Percentiles rank a stretch among this genome's conserved stretches.
These are phyloP conservation scores for Neoascia interrupta DNA, from an alignment of 2,888 invertebrate species.

Conservation along the genomic window DNA sequence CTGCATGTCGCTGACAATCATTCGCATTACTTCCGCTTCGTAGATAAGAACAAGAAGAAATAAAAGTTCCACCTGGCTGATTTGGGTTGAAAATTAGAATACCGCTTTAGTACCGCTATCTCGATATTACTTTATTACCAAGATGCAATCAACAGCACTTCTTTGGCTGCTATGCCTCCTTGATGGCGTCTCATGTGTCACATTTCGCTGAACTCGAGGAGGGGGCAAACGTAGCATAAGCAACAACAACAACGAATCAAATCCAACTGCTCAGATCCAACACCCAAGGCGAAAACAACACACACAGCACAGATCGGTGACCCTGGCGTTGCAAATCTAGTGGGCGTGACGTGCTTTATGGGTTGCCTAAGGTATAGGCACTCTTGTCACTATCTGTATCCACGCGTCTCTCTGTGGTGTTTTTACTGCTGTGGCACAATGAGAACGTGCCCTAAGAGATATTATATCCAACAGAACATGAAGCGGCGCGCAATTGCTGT, in stretches of 20 bases:
- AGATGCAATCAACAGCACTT: constrained; percentile 37
- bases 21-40: constrained; percentile 65
- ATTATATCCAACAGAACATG: constrained; percentile 27
- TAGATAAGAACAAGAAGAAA: constrained; percentile 61
- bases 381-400: constrained; percentile 46
- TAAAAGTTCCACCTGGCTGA: constrained; percentile 61
- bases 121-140: constrained; percentile 41
- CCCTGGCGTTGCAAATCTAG: constrained; percentile 60
- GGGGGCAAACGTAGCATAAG: no score
- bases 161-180: constrained; percentile 33
- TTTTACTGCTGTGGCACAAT: constrained; percentile 1
- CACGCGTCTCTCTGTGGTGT: constrained; percentile 21
- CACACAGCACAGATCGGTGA: constrained; percentile 66
- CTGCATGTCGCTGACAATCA: constrained; percentile 14
- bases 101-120: constrained; percentile 53
- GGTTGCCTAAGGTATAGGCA: constrained; percentile 11
- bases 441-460: constrained; percentile 20
- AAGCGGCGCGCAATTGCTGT: constrained; percentile 18
- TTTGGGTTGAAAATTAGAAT: constrained; percentile 66
- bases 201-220: constrained; percentile 49
- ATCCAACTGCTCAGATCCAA: constrained; percentile 28
- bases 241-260: constrained; percentile 9
- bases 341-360: constrained; percentile 65
- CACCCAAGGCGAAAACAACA: constrained; percentile 52
- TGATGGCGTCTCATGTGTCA: constrained; percentile 36